A percentile compares a stretch with the other conserved stretches of the same genome.
phyloP scores from a whole-genome alignment of 2,797 vertebrate genomes.

The Tangara arthus region DNA sequence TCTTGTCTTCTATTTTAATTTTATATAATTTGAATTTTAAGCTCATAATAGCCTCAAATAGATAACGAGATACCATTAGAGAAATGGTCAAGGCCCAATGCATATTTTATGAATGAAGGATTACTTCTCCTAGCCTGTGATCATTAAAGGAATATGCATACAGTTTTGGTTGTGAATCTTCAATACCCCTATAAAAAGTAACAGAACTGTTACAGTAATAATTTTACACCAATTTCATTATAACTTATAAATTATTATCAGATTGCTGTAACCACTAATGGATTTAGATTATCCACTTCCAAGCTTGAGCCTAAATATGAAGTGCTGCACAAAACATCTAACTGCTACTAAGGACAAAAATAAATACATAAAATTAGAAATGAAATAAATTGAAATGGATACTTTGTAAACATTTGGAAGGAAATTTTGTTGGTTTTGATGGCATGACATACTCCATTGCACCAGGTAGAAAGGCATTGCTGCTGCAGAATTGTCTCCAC shows the following conservation, averaged over 20 bases:
- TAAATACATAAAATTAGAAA: background rate
- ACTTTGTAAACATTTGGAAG: background rate
- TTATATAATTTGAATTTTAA: background rate
- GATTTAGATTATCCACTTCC: background rate
- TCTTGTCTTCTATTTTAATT: background rate
- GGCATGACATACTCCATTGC: rapidly evolving
- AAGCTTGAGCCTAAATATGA: background rate
- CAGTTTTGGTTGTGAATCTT: background rate
- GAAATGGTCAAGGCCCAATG: background rate
- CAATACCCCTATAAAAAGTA: background rate
- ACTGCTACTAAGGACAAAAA: background rate
- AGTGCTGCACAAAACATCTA: background rate
- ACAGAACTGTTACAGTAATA: background rate
- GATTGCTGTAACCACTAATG: background rate
- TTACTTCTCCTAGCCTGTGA: background rate
- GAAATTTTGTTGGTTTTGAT: background rate
- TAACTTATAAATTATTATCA: background rate
- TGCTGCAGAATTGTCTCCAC: background rate
- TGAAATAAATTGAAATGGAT: background rate
- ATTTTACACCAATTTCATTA: background rate
- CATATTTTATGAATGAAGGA: conserved; percentile 26
- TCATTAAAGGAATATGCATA: background rate
- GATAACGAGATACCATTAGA: background rate
- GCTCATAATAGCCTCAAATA: background rate
- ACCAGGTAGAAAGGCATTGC: background rate